Evolutionary conservation across 2,888 invertebrate genomes (phyloP).

Genomic region (Tetramorium bicarinatum): DNA sequence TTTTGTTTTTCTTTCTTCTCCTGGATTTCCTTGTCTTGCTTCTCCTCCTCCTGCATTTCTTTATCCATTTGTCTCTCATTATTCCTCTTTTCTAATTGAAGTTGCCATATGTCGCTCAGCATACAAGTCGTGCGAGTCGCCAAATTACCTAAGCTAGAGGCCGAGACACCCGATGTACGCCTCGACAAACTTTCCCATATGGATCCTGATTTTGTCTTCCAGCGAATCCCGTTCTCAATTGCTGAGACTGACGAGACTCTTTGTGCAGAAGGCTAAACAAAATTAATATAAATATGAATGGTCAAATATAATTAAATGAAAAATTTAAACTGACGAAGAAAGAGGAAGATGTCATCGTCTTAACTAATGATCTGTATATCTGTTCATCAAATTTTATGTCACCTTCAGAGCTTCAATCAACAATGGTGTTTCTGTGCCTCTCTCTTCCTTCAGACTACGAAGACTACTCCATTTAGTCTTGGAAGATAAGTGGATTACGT

Average conservation of each 20-base stretch:
- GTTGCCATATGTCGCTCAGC: conserved; percentile 65
- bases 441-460: conserved; percentile 79
- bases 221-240: conserved; percentile 74
- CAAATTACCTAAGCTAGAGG: conserved; percentile 82
- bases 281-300: background rate
- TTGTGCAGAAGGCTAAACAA: conserved; percentile 58
- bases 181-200: conserved; percentile 72
- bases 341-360: background rate
- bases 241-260: conserved; percentile 74
- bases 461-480: conserved; percentile 81
- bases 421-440: conserved; percentile 72
- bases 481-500: conserved; percentile 71
- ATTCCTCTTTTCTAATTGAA: conserved; percentile 47
- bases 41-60: conserved; percentile 54
- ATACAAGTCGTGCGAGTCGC: conserved; percentile 65
- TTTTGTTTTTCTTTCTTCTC: conserved; percentile 26
- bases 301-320: background rate
- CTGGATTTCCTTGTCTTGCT: conserved; percentile 3
- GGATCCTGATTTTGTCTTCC: conserved; percentile 72
- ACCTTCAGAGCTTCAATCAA: conserved; percentile 77
- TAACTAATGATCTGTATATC: background rate
- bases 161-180: conserved; percentile 78
- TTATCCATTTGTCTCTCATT: conserved; percentile 47
- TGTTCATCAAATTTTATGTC: conserved; percentile 3
- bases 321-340: background rate